Conservation (phyloP, 2,888 invertebrate genomes). For the Lordiphosa andalusiaca region DNA sequence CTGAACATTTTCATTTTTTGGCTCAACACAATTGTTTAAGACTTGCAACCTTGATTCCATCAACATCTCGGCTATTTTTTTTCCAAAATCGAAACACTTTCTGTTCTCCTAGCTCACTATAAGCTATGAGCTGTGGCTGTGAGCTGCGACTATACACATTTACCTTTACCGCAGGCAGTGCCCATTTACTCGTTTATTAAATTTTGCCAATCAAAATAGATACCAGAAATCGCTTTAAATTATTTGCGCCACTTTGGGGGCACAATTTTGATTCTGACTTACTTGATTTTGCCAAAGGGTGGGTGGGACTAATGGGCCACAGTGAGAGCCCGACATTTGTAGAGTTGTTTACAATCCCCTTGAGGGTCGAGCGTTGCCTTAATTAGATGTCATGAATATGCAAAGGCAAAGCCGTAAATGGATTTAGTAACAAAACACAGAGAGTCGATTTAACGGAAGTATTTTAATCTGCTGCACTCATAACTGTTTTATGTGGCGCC, state of each 20-base stretch:
- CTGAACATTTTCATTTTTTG: no score
- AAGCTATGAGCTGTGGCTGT: no score
- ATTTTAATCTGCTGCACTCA: conserved; percentile 12
- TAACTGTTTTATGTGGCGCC: conserved; percentile 24
- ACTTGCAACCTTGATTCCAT: no score
- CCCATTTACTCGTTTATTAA: conserved; percentile 57
- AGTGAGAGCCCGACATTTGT: conserved; percentile 4
- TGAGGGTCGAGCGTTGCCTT: conserved; percentile 27
- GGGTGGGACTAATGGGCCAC: conserved; percentile 8
- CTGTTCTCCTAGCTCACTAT: no score
- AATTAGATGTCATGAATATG: conserved; percentile 51
- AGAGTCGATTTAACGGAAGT: conserved; percentile 35
- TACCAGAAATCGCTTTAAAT: conserved; percentile 49
- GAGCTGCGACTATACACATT: no score
- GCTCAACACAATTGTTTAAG: no score
- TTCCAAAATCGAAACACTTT: no score
- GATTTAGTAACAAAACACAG: conserved; percentile 14
- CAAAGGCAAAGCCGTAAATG: conserved; percentile 17
- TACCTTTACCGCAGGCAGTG: conserved; percentile 10
- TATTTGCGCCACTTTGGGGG: conserved; percentile 58
- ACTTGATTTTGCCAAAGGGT: conserved; percentile 20
- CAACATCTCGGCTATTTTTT: no score
- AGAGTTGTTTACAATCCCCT: conserved; percentile 14
- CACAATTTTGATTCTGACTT: conserved; percentile 31
- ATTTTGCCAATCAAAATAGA: conserved; percentile 60